These are phyloP conservation scores for Reinhardtius hippoglossoides DNA, from an alignment of 2,113 vertebrate species.

Conservation along the genomic window DNA sequence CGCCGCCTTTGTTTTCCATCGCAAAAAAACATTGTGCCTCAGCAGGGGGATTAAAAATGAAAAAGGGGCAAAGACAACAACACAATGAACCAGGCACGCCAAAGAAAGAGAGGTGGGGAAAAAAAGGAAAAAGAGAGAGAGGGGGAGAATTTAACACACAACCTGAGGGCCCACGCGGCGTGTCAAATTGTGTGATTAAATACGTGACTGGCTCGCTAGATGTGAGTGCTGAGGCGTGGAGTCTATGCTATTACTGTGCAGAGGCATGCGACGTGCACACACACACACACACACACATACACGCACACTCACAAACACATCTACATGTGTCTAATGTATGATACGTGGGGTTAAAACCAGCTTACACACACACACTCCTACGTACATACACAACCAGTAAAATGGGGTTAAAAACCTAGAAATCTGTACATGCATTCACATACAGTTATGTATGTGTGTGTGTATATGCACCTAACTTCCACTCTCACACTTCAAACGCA, in stretches of 20 bases:
- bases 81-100: constrained; percentile 59
- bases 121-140: constrained; percentile 7
- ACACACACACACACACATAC: not conserved
- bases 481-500: not conserved
- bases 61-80: constrained; percentile 72
- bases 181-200: constrained; percentile 84
- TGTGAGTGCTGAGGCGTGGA: constrained; percentile 66
- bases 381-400: constrained; percentile 8
- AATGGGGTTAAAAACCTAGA: not conserved
- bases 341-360: not conserved
- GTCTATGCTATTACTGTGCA: constrained; percentile 62
- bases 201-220: constrained; percentile 77
- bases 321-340: not conserved
- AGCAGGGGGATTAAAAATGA: constrained; percentile 73
- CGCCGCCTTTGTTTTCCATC: constrained; percentile 53
- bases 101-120: constrained; percentile 38
- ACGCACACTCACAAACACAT: not conserved
- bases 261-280: constrained; percentile 24
- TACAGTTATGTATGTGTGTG: not conserved
- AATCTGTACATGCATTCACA: not conserved
- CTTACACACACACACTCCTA: constrained; percentile 4
- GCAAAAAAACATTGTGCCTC: constrained; percentile 66
- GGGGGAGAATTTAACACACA: constrained; percentile 69
- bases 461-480: not conserved
- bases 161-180: constrained; percentile 74